Base-by-base conservation (phyloP, 2,113 vertebrate species). In the Toxostoma redivivum region DNA sequence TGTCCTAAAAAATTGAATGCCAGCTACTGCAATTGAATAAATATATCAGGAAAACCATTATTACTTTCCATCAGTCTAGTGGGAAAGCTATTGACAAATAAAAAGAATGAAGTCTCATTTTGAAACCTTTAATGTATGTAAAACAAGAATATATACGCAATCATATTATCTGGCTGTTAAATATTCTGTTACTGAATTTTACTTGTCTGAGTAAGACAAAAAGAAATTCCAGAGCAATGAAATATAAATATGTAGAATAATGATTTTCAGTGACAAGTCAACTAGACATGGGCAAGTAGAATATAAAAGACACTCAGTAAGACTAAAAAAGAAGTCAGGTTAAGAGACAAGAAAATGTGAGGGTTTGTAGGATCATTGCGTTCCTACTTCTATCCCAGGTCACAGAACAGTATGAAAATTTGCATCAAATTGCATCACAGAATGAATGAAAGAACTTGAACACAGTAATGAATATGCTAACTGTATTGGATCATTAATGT, bases 401-500 rank as follows among this genome's bases (percentile, higher is more conserved):
- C 15, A 8, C 44, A 51, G 19, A 86, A 37, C 24, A 78, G 61
- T 71, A 6, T 0, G 1, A 74, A 62, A 84, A 81, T 64, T 79
- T 87, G 28, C n/a, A 64, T 87, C 22, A 84, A 81, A 60, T 79
- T 87, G 28, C n/a, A 64, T 87, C 22, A 78, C 18, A 60, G 28
- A 51, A 9, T 42, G 15, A 94, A 81, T 45, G 25, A 88, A 76
- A 48, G 31, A 30, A 71, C 14, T 12, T 58, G 56, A 94, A 64
- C 35, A 42, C 22, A 79, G n/a, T 64, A 57, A 87, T 92, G 86
- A 95, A 94, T 89, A 95, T 81, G 53, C 27, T 84, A 91, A 92
- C 24, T 56, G 15, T 71, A 53, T 60, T 74, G 18, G 42, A 50
- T 91, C 82, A 79, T 76, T 76, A 58, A 42, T 54, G 31, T 56